Evolutionary conservation across 2,797 vertebrate genomes (phyloP), one percentile per base, ranked within the genome.

Genomic region (Clarias laeviceps): DNA sequence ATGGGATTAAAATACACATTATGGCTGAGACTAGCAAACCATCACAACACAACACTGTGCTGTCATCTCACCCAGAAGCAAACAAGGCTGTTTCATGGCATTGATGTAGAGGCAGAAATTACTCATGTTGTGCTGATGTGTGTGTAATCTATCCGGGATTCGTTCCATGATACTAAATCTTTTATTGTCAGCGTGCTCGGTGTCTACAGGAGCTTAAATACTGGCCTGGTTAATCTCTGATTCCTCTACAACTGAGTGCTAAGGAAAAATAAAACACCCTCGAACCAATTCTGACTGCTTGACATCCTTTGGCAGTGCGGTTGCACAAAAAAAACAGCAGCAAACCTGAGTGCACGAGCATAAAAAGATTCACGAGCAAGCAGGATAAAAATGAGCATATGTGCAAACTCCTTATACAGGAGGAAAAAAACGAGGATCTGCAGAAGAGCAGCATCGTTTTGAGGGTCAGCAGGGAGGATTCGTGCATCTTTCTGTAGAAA

Each of bases 1-100:
- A 65, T 65, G 59, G 78, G 78, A 64, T 80, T 80, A 45, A 80
- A 80, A 65, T 37, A 65, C 61, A 65, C 78, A 65, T 64, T 65
- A 80, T 27, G 59, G 61, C 78, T 65, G 61, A 64, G 78, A 80
- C 78, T 64, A 45, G 59, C 59, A 80, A 65, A 80, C 18, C 7
- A 65, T 65, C 78, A 27, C 20, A 65, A 80, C 59, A 45, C 22
- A 80, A 40, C 78, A 80, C 20, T 27, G 61, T 45, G 14, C 57
- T 79, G 77, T 45, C 77, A 64, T 64, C 77, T 4, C n/a, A 40
- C 9, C 57, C n/a, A 45, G 34, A 80, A 50, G 37, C 24, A 27
- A 80, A 62, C 77, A 80, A 80, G 59, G 59, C 45, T n/a, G 27
- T 11, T 29, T 14, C 45, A 50, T 50, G 45, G 34, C 6, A 27